Percentiles rank a stretch among this genome's conserved stretches.
Evolutionary conservation across 2,888 invertebrate genomes (phyloP).

Genomic region (Cyclophora punctaria): DNA sequence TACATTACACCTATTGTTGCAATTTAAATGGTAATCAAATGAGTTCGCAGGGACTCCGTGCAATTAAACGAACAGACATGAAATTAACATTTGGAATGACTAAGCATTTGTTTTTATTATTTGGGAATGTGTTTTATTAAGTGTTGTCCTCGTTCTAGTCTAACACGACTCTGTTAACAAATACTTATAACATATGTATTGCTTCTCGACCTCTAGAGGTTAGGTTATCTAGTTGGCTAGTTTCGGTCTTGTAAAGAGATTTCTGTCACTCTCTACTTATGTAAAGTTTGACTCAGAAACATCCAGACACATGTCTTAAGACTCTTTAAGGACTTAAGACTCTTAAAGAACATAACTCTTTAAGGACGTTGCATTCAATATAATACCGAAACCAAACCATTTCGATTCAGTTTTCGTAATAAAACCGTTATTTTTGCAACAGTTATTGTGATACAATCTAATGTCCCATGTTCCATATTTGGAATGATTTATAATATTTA

Average conservation of each 20-base stretch:
- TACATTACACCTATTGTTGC: constrained; percentile 52
- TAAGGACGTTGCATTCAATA: constrained; percentile 12
- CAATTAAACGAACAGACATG: too few species aligned
- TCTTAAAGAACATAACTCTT: too few species aligned
- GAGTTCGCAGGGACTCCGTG: constrained; percentile 7
- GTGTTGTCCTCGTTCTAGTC: too few species aligned
- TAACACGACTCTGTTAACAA: too few species aligned
- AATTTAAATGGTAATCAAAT: constrained; percentile 61
- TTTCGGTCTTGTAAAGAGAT: too few species aligned
- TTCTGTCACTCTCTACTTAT: too few species aligned
- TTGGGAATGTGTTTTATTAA: not conserved
- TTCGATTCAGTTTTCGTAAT: constrained; percentile 25
- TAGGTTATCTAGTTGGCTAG: too few species aligned
- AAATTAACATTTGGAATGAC: too few species aligned
- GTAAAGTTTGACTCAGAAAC: too few species aligned
- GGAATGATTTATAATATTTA: constrained; percentile 51
- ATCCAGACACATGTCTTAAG: too few species aligned
- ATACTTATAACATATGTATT: too few species aligned
- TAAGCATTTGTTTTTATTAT: not conserved
- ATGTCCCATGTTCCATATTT: constrained; percentile 38
- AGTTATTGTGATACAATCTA: constrained; percentile 52
- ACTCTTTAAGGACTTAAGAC: constrained; percentile 14
- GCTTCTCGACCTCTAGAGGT: too few species aligned
- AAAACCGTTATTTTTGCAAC: constrained; percentile 44
- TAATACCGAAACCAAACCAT: constrained; percentile 4